Conservation (phyloP, 1,140 invertebrate species). For the Acromyrmex echinatior region DNA sequence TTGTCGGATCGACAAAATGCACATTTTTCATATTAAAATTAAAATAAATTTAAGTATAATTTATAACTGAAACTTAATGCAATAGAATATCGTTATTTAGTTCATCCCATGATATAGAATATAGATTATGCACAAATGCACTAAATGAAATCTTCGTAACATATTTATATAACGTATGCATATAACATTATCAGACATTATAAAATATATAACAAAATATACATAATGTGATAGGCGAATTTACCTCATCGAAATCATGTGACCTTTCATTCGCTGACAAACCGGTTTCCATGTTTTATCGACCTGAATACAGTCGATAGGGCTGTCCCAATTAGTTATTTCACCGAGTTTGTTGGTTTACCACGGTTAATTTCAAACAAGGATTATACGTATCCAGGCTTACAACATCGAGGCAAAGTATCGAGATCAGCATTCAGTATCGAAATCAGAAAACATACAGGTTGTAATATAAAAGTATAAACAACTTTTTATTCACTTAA, state of each 20-base stretch:
- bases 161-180: conserved; percentile 23
- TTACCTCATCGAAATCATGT: conserved; percentile 10
- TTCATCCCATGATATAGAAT: neutral
- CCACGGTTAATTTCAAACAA: conserved; percentile 58
- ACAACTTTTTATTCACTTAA: neutral
- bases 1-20: neutral
- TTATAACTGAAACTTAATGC: conserved; percentile 24
- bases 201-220: conserved; percentile 33
- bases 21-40: conserved; percentile 8
- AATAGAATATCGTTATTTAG: neutral
- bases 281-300: conserved; percentile 47
- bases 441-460: neutral
- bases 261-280: conserved; percentile 25
- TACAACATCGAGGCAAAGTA: conserved; percentile 7
- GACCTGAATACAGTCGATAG: conserved; percentile 67
- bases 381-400: conserved; percentile 18
- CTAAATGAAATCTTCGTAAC: conserved; percentile 12
- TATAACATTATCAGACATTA: neutral
- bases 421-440: neutral
- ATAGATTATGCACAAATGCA: conserved; percentile 5
- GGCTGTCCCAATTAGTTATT: conserved; percentile 75
- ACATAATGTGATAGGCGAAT: conserved; percentile 13
- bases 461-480: neutral
- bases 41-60: neutral
- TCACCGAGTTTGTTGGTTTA: conserved; percentile 73